A percentile compares a stretch with the other conserved stretches of the same genome.
These are phyloP conservation scores for Armadillidium nasatum DNA, from an alignment of 1,140 invertebrate genomes.

Conservation along the genomic window DNA sequence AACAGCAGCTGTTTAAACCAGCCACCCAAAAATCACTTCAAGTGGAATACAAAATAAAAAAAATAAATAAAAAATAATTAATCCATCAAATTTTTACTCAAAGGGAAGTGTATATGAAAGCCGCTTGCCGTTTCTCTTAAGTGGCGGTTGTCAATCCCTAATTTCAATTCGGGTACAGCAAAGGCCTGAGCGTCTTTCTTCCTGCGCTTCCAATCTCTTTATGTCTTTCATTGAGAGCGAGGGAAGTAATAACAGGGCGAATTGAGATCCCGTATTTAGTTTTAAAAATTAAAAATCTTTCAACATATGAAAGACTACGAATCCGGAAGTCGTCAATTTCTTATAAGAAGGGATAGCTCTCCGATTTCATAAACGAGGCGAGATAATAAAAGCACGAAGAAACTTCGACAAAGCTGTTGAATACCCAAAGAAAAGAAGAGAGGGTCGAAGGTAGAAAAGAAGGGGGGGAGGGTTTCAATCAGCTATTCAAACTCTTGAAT, in stretches of 20 bases:
- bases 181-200: too few species aligned
- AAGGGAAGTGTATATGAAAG: neutral
- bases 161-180: neutral
- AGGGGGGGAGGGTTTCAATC: neutral
- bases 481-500: constrained; percentile 2
- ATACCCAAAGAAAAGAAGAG: neutral
- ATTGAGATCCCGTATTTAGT: neutral
- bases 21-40: neutral
- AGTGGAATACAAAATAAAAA: too few species aligned
- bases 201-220: neutral
- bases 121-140: neutral
- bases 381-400: neutral
- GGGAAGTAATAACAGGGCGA: constrained; percentile 7
- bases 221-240: neutral
- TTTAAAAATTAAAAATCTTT: constrained; percentile 3
- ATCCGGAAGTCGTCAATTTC: constrained; percentile 3
- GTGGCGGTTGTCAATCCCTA: neutral
- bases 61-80: neutral
- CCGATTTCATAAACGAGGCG: neutral
- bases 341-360: constrained; percentile 4
- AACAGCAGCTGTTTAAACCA: neutral
- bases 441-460: neutral
- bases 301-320: constrained; percentile 7
- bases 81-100: neutral
- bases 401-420: neutral